A percentile compares a stretch with the other conserved stretches of the same genome.
phyloP scores from a whole-genome alignment of 2,113 vertebrate species.

The Pavo muticus region DNA sequence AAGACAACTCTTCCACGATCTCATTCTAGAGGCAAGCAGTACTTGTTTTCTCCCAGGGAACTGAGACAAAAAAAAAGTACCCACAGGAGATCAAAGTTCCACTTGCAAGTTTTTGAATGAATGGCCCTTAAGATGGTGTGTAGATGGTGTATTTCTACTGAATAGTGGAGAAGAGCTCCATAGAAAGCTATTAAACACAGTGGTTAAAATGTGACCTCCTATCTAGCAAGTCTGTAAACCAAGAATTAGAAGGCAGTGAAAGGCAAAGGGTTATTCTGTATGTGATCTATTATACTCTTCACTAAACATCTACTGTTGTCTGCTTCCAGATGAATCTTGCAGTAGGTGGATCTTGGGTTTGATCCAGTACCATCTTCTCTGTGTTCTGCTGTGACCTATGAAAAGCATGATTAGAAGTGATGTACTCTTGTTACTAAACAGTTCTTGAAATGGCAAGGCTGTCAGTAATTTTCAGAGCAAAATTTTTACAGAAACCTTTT shows the following conservation, averaged over 20 bases:
- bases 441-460: background rate
- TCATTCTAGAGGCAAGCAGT: background rate
- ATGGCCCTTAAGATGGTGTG: background rate
- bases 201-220: background rate
- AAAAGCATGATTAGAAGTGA: background rate
- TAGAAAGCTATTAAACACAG: background rate
- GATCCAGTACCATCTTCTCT: background rate
- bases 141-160: background rate
- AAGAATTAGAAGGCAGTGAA: background rate
- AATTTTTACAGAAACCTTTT: constrained; percentile 35
- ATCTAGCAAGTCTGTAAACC: background rate
- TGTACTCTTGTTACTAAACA: background rate
- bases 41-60: background rate
- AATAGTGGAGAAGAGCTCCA: background rate
- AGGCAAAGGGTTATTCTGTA: background rate
- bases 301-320: background rate
- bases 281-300: rapidly evolving
- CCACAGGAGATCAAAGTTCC: background rate
- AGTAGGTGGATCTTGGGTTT: background rate
- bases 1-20: background rate
- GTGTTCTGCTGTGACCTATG: background rate
- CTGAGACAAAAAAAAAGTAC: background rate
- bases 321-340: background rate
- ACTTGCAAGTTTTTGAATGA: background rate
- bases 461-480: constrained; percentile 1